A percentile compares a stretch with the other conserved stretches of the same genome.
phyloP scores from a whole-genome alignment of 2,888 invertebrate species.

The Gandaritis pyraliata region DNA sequence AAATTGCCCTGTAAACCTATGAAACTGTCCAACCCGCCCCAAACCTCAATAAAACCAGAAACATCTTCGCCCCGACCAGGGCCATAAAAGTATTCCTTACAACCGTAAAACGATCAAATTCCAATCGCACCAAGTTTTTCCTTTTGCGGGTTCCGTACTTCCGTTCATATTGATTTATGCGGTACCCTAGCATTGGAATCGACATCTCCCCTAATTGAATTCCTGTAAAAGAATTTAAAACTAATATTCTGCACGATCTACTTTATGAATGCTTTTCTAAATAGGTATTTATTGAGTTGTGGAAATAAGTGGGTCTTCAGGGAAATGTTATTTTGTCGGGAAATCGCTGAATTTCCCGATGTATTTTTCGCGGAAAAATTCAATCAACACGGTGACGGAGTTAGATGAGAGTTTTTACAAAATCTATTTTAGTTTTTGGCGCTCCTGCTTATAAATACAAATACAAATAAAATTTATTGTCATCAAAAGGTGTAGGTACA shows the following conservation, averaged over 20 bases:
- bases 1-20: background rate
- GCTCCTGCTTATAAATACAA: too few species aligned
- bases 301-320: conserved; percentile 2
- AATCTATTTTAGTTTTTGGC: background rate
- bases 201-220: conserved; percentile 37
- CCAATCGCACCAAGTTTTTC: conserved; percentile 23
- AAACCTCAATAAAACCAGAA: conserved; percentile 17
- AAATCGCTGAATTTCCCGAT: conserved; percentile 1
- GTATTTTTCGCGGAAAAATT: conserved; percentile 5
- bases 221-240: conserved; percentile 35
- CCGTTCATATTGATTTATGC: conserved; percentile 35
- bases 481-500: too few species aligned
- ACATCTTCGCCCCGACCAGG: background rate
- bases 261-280: conserved; percentile 18
- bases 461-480: too few species aligned
- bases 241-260: conserved; percentile 24
- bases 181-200: conserved; percentile 23
- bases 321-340: conserved; percentile 7
- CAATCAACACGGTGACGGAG: background rate
- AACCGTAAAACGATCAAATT: conserved; percentile 22
- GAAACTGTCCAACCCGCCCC: background rate
- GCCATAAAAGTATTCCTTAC: conserved; percentile 17
- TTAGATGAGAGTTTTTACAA: background rate
- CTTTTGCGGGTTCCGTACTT: conserved; percentile 22
- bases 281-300: conserved; percentile 20